Base-by-base conservation (phyloP, 2,113 vertebrate genomes). In the Tetrax tetrax region DNA sequence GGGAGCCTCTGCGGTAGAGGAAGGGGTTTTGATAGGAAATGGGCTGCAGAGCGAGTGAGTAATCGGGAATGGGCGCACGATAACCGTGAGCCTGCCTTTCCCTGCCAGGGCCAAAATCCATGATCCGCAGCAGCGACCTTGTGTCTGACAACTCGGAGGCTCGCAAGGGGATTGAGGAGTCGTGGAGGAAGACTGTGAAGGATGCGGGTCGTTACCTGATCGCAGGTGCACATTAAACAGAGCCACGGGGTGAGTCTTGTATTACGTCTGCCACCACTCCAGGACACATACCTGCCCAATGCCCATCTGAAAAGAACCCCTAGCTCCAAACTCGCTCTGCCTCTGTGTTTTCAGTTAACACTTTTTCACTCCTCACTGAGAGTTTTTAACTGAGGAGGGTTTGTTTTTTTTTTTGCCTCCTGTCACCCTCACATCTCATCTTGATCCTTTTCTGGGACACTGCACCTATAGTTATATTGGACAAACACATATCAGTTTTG, bases 401-500 rank as follows among this genome's bases (percentile, higher is more conserved):
- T 20, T 25, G n/a, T 33, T 13, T 15, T 17, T 7, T 31, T 33
- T 14, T 19, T 74, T 25, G 9, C 15, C 45, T 51, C 22, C 20
- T 4, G 0, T n/a, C 0, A 4, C 27, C 7, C 29, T 61, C 14
- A 33, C 13, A 5, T 27, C 5, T 24, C 0, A 0, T n/a, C 27
- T 23, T 2, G 0, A 4, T 47, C 60, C 24, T 15, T 59, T 27
- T 28, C 53, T 2, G 1, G 35, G 31, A 54, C 6, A 2, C 27
- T 1, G 25, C 38, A 12, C 1, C 0, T 13, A 6, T 24, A 18
- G 27, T 23, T 35, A 35, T 17, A 4, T 1, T 7, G 47, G 28
- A 29, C 1, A 0, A 19, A 31, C n/a, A 2, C 1, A 0, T 23
- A 4, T 4, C 1, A 0, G 2, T 37, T 81, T 69, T 35, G 12